A percentile compares a stretch with the other conserved stretches of the same genome.
Evolutionary conservation across 2,113 vertebrate genomes (phyloP).

Genomic region (Epinephelus moara): DNA sequence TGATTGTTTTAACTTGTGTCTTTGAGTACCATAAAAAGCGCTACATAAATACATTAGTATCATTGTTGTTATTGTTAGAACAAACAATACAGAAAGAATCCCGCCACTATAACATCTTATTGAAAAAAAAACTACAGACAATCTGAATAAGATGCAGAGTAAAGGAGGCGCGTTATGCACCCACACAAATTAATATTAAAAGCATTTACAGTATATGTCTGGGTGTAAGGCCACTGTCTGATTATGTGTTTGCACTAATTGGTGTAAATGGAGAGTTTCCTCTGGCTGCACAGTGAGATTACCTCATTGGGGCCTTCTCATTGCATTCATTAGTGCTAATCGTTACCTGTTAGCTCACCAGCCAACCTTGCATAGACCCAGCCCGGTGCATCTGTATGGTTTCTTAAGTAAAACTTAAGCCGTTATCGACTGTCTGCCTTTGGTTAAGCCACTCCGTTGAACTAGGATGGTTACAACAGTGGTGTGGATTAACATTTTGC

Average conservation of each 20-base stretch:
- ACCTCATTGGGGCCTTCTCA: slow-evolving; percentile 63
- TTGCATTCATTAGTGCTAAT: slow-evolving; percentile 77
- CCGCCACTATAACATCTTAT: background rate
- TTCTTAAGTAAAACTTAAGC: slow-evolving; percentile 54
- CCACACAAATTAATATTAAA: background rate
- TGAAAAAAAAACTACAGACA: background rate
- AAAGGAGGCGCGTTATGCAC: background rate
- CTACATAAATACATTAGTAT: background rate
- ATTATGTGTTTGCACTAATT: slow-evolving; percentile 59
- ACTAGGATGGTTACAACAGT: slow-evolving; percentile 5
- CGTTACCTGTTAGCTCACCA: slow-evolving; percentile 72
- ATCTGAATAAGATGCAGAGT: background rate
- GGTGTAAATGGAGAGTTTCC: slow-evolving; percentile 73
- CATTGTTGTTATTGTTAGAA: background rate
- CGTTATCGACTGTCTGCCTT: slow-evolving; percentile 39
- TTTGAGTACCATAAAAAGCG: too few relatives aligned
- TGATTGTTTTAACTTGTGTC: too few relatives aligned
- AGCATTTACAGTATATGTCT: slow-evolving; percentile 31
- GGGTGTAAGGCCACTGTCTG: slow-evolving; percentile 34
- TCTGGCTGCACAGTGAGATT: slow-evolving; percentile 61
- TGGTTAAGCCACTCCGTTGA: slow-evolving; percentile 46
- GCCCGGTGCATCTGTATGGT: slow-evolving; percentile 41
- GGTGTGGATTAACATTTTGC: slow-evolving; percentile 44
- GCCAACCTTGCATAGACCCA: slow-evolving; percentile 45
- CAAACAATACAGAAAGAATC: background rate